phyloP scores from a whole-genome alignment of 2,113 vertebrate genomes.

The Epinephelus fuscoguttatus region DNA sequence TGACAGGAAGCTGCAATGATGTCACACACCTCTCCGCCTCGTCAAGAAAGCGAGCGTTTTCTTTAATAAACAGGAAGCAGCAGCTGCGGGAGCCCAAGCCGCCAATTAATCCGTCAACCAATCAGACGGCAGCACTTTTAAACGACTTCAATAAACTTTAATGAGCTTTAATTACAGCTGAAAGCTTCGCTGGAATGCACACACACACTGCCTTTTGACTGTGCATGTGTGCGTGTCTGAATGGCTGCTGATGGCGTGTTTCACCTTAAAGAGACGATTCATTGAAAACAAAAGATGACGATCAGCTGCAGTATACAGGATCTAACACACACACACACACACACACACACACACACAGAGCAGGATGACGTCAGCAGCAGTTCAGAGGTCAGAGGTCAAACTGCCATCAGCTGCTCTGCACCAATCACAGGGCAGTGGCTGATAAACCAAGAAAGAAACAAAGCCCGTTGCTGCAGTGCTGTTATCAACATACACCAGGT shows the following conservation, averaged over 20 bases:
- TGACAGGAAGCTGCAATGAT: constrained; percentile 15
- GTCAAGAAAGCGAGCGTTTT: background rate
- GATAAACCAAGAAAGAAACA: constrained; percentile 10
- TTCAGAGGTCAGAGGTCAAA: constrained; percentile 50
- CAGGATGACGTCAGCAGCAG: constrained; percentile 3
- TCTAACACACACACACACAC: background rate
- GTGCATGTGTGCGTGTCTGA: background rate
- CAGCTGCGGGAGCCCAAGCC: constrained; percentile 41
- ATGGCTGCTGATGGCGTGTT: constrained; percentile 9
- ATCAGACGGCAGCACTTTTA: constrained; percentile 36
- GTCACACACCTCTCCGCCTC: constrained; percentile 7
- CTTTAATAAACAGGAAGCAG: constrained; percentile 59
- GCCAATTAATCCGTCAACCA: constrained; percentile 45
- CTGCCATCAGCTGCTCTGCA: background rate
- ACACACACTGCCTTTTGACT: background rate
- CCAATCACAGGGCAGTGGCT: constrained; percentile 6
- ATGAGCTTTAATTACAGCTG: constrained; percentile 67
- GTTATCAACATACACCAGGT: constrained; percentile 56
- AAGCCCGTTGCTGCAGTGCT: background rate
- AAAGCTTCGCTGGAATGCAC: constrained; percentile 66
- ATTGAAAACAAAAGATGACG: constrained; percentile 29
- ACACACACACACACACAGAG: background rate
- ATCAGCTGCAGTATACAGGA: constrained; percentile 8
- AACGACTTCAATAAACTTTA: constrained; percentile 56
- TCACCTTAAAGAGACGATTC: constrained; percentile 38